Conservation (phyloP, 2,888 invertebrate genomes). For the Graphium colonna region DNA sequence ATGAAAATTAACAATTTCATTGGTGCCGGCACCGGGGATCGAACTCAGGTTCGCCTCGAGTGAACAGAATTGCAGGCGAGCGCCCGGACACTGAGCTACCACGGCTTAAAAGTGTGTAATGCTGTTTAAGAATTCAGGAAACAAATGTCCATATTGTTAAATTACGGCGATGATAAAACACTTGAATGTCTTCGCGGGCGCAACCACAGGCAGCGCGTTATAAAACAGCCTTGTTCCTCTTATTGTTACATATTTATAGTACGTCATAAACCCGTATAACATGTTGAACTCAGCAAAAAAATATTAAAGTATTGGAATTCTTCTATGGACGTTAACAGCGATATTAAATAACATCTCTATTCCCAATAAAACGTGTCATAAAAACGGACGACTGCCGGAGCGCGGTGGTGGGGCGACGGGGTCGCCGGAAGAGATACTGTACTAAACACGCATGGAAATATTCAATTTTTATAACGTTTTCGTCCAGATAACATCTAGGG, state of each 20-base stretch:
- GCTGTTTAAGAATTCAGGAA: too few relatives aligned
- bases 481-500: conserved; percentile 70
- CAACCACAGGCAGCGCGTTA: conserved; percentile 8
- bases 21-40: too few relatives aligned
- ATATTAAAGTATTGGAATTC: conserved; percentile 49
- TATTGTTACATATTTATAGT: conserved; percentile 56
- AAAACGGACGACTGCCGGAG: conserved; percentile 41
- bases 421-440: conserved; percentile 55
- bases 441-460: conserved; percentile 67
- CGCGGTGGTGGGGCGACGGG: conserved; percentile 37
- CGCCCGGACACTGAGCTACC: too few relatives aligned
- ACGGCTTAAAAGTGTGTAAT: too few relatives aligned
- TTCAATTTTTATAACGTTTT: conserved; percentile 76
- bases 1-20: too few relatives aligned
- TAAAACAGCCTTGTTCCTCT: conserved; percentile 31
- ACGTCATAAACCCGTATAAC: conserved; percentile 52
- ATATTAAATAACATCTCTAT: conserved; percentile 78
- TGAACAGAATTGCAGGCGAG: too few relatives aligned
- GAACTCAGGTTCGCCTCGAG: too few relatives aligned
- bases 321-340: conserved; percentile 70
- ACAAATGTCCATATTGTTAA: too few relatives aligned
- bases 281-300: conserved; percentile 41
- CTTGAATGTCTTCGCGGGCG: conserved; percentile 18
- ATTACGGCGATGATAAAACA: too few relatives aligned
- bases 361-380: conserved; percentile 65